Evolutionary conservation across 2,797 vertebrate genomes (phyloP).

Genomic region (Paramormyrops hopkinsi): DNA sequence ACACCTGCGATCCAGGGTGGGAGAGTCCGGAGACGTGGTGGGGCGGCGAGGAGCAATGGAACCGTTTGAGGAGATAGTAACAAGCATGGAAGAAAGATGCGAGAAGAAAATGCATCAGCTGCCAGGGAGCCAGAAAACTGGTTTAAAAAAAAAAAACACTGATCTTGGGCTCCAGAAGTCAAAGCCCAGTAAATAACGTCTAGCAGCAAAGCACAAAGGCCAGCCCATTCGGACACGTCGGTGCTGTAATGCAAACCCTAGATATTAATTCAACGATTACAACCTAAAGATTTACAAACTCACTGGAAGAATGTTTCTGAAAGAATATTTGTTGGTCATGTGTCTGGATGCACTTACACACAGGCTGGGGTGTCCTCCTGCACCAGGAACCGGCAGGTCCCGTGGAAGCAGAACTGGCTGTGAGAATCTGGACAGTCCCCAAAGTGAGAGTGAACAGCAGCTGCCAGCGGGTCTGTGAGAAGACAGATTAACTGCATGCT

Average conservation of each 20-base stretch:
- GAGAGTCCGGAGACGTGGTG: neutral
- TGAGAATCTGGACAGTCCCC: constrained; percentile 85
- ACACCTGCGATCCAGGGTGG: constrained; percentile 62
- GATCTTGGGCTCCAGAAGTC: neutral
- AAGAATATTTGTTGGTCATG: neutral
- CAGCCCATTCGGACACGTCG: neutral
- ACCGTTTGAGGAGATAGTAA: neutral
- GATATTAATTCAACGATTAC: neutral
- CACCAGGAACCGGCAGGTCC: constrained; percentile 86
- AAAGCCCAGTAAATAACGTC: neutral
- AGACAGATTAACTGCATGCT: neutral
- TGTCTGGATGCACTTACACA: constrained; percentile 68
- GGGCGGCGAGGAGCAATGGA: neutral
- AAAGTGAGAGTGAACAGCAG: constrained; percentile 82
- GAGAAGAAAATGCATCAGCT: neutral
- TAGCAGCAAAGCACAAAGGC: neutral
- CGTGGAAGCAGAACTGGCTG: constrained; percentile 86
- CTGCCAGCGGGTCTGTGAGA: constrained; percentile 71
- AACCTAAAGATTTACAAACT: neutral
- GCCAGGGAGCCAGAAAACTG: neutral
- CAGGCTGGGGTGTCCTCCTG: constrained; percentile 83
- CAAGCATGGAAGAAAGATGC: neutral
- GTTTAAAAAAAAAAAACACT: neutral
- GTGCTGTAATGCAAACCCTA: neutral
- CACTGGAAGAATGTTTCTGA: neutral